phyloP scores from a whole-genome alignment of 2,113 vertebrate species.

The Myodes glareolus region DNA sequence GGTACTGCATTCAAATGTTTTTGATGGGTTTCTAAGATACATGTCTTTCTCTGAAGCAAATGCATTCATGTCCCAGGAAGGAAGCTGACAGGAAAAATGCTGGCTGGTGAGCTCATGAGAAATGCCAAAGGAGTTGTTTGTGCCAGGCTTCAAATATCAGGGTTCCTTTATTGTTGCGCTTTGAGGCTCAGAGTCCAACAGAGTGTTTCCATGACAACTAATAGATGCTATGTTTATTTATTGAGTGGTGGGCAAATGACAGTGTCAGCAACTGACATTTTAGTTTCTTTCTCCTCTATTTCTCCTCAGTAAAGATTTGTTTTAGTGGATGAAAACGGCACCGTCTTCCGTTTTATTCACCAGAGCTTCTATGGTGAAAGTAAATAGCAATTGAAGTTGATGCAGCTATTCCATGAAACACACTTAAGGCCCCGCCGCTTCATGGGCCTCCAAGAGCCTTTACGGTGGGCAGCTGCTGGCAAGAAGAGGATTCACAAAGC shows the following conservation, averaged over 20 bases:
- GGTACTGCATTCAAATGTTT: slow-evolving; percentile 72
- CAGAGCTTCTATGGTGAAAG: slow-evolving; percentile 58
- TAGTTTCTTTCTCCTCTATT: slow-evolving; percentile 73
- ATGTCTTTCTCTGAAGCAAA: slow-evolving; percentile 67
- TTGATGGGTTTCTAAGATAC: slow-evolving; percentile 78
- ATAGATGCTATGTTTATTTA: slow-evolving; percentile 86
- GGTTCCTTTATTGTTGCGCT: slow-evolving; percentile 80
- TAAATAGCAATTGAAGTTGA: slow-evolving; percentile 69
- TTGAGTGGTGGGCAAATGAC: slow-evolving; percentile 83
- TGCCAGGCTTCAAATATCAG: slow-evolving; percentile 77
- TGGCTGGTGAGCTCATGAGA: slow-evolving; percentile 68
- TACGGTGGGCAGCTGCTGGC: slow-evolving; percentile 45
- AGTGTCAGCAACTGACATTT: slow-evolving; percentile 84
- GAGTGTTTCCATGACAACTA: slow-evolving; percentile 87
- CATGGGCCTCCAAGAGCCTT: slow-evolving; percentile 52
- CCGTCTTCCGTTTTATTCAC: slow-evolving; percentile 75
- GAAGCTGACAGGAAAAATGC: slow-evolving; percentile 57
- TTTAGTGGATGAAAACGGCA: slow-evolving; percentile 83
- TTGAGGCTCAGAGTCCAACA: slow-evolving; percentile 78
- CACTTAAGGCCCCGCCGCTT: slow-evolving; percentile 62
- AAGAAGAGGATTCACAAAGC: slow-evolving; percentile 69
- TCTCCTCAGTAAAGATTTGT: slow-evolving; percentile 71
- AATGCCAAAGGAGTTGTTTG: slow-evolving; percentile 76
- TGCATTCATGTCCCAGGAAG: slow-evolving; percentile 64
- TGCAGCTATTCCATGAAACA: slow-evolving; percentile 61